Percentiles rank a stretch among this genome's conserved stretches.
phyloP scores from a whole-genome alignment of 2,888 invertebrate species.

The Monochamus alternatus region DNA sequence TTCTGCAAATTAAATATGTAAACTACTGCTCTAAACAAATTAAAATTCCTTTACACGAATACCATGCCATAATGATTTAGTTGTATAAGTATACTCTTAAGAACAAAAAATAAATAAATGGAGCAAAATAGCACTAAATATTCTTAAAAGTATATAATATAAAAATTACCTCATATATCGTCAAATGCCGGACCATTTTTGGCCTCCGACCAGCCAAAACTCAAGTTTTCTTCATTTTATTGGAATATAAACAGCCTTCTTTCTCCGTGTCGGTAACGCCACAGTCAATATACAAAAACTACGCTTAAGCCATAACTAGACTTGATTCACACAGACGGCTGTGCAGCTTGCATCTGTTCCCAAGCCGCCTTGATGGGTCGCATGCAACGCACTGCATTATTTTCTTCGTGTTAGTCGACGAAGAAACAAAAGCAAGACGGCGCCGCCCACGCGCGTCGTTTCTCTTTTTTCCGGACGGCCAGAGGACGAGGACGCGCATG shows the following conservation, averaged over 20 bases:
- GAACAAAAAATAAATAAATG: no score
- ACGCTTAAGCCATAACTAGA: neutral
- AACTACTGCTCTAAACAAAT: no score
- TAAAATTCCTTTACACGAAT: no score
- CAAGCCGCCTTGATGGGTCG: neutral
- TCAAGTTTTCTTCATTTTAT: conserved; percentile 1
- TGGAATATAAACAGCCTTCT: neutral
- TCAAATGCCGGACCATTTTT: conserved; percentile 4
- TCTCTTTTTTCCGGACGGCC: neutral
- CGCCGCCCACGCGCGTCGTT: conserved; percentile 10
- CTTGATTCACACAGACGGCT: neutral
- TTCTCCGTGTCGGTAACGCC: neutral
- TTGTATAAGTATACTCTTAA: no score
- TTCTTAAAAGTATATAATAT: no score
- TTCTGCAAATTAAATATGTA: no score
- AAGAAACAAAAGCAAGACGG: neutral
- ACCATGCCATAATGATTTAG: no score
- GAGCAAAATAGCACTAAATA: no score
- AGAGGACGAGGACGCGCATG: conserved; percentile 37
- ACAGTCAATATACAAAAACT: neutral
- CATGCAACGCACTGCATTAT: neutral
- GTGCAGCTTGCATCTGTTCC: neutral
- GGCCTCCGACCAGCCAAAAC: neutral
- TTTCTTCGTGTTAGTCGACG: neutral
- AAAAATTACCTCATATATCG: neutral